Base-by-base conservation (phyloP, 2,797 vertebrate species). In the Poeciliopsis presidionis region DNA sequence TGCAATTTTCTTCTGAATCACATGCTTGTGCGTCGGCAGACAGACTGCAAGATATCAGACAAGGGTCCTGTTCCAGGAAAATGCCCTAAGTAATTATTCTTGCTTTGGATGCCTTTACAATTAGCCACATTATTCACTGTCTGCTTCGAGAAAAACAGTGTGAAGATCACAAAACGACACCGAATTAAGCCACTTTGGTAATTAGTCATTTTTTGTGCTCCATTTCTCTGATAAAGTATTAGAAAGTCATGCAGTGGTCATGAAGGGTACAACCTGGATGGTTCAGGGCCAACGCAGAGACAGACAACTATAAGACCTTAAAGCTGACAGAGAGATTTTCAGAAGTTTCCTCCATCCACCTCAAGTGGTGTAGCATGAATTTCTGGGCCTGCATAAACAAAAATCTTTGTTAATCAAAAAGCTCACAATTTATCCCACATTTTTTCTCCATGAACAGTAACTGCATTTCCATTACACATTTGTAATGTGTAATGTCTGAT, bases 1-100 rank as follows among this genome's bases (percentile, higher is more conserved):
- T 43, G 76, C 72, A 53, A 28, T 25, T 75, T 74, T 51, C 51
- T n/a, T 75, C 28, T 25, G 33, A 73, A 75, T 85, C 85, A 82
- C 79, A 87, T 80, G 79, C 36, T 73, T 12, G 45, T 76, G 33
- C 20, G 33, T 77, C 72, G 57, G 39, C n/a, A 28, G 72, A 63
- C 67, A 47, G 41, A 69, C n/a, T 41, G 30, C 25, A 11, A 73
- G 41, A 39, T 72, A 76, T 65, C 57, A 80, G 75, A 79, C 75
- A 81, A 36, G 45, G 61, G 70, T 63, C 16, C 9, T 57, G 45
- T 57, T 83, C 74, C 74, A 47, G 63, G 59, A 75, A 71, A 39
- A 22, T 0, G 30, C 69, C 47, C 9, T 7, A 13, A 70, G 51
- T 45, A 81, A 76, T 72, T 49, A 30, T 74, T 73, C 46, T 79